These are phyloP conservation scores for Bombus consobrinus DNA, from an alignment of 1,140 invertebrate species.

Conservation along the genomic window DNA sequence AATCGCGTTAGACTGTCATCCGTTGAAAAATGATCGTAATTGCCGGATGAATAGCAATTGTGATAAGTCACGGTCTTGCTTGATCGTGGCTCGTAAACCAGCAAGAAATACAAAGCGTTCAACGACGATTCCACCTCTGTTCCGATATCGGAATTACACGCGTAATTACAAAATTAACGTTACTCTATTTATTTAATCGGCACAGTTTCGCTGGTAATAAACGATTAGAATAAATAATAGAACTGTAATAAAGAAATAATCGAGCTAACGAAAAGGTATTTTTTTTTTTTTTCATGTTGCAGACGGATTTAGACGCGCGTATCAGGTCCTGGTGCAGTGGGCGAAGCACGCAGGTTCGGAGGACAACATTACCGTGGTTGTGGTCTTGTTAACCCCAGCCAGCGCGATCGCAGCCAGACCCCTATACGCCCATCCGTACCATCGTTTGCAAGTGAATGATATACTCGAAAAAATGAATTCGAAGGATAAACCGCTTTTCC, in stretches of 20 bases:
- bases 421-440: constrained; percentile 43
- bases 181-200: too few species aligned
- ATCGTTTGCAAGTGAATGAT: constrained; percentile 54
- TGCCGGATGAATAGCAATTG: too few species aligned
- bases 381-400: constrained; percentile 92
- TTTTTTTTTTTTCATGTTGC: constrained; percentile 67
- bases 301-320: constrained; percentile 87
- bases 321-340: constrained; percentile 87
- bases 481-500: constrained; percentile 62
- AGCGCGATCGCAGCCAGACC: constrained; percentile 84
- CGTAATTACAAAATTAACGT: too few species aligned
- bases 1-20: too few species aligned
- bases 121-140: too few species aligned
- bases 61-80: too few species aligned
- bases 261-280: not conserved
- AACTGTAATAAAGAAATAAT: accelerated
- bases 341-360: constrained; percentile 90
- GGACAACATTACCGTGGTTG: constrained; percentile 95
- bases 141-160: too few species aligned
- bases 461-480: constrained; percentile 68
- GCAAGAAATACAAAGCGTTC: too few species aligned
- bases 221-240: not conserved
- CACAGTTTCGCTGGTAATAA: not conserved
- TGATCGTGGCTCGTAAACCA: too few species aligned
- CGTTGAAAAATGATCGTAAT: too few species aligned